These are phyloP conservation scores for Thaleichthys pacificus DNA, from an alignment of 2,797 vertebrate genomes.

Conservation along the genomic window DNA sequence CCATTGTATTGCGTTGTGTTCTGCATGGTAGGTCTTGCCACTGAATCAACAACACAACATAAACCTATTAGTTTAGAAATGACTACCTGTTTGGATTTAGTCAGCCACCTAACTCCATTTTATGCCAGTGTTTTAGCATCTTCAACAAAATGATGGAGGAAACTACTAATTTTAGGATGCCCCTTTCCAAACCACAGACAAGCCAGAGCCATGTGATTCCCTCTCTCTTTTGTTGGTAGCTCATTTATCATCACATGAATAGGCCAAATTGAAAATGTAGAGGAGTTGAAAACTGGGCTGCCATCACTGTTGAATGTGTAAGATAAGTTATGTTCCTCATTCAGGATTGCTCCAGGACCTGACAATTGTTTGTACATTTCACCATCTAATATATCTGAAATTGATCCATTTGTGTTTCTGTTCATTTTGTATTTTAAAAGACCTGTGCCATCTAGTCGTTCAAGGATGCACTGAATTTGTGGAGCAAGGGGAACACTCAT, in stretches of 20 bases:
- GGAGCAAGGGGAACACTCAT: neutral
- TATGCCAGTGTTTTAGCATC: constrained; percentile 12
- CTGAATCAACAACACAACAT: constrained; percentile 22
- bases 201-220: neutral
- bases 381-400: constrained; percentile 1
- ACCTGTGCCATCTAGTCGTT: constrained; percentile 1
- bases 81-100: neutral
- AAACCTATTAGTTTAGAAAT: constrained; percentile 11
- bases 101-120: constrained; percentile 13
- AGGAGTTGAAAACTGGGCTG: constrained; percentile 12
- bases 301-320: constrained; percentile 10
- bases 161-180: constrained; percentile 5
- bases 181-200: neutral
- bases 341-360: neutral
- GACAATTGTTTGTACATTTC: neutral
- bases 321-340: neutral
- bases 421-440: neutral
- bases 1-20: constrained; percentile 26
- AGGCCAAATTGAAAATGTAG: neutral
- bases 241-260: neutral
- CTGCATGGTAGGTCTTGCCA: constrained; percentile 20
- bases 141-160: constrained; percentile 19
- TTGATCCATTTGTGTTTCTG: neutral
- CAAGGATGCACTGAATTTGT: neutral
- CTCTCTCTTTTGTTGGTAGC: neutral